phyloP scores from a whole-genome alignment of 1,140 invertebrate genomes.

The Drosophila fuyamai region DNA sequence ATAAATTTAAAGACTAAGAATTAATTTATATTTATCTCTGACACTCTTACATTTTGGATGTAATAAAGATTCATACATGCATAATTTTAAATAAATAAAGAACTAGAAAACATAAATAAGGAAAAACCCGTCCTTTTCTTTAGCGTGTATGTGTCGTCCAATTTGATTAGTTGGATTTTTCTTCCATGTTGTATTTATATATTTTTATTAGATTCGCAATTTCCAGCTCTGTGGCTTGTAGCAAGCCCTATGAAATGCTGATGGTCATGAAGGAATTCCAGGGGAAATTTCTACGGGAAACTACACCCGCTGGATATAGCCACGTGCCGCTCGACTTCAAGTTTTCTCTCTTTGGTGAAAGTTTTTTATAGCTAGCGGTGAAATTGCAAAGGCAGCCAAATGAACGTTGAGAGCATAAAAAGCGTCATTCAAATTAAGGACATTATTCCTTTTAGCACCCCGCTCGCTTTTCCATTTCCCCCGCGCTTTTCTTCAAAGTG shows the following conservation, averaged over 20 bases:
- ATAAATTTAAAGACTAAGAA: background rate
- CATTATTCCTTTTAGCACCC: slow-evolving; percentile 44
- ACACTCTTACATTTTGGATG: too few species aligned
- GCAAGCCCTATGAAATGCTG: slow-evolving; percentile 21
- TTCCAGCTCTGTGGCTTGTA: slow-evolving; percentile 39
- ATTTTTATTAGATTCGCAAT: slow-evolving; percentile 72
- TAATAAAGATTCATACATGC: too few species aligned
- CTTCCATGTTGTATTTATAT: slow-evolving; percentile 46
- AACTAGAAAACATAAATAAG: too few species aligned
- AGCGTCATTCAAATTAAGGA: slow-evolving; percentile 76
- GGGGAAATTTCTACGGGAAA: slow-evolving; percentile 24
- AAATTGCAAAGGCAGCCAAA: slow-evolving; percentile 29
- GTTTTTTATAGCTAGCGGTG: slow-evolving; percentile 54
- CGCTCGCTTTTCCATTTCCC: background rate
- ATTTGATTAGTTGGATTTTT: slow-evolving; percentile 43
- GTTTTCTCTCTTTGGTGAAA: slow-evolving; percentile 37
- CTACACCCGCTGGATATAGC: slow-evolving; percentile 30
- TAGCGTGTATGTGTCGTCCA: slow-evolving; percentile 8
- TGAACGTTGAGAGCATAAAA: slow-evolving; percentile 61
- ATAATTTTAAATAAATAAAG: too few species aligned
- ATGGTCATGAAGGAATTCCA: slow-evolving; percentile 7
- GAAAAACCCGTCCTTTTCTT: background rate
- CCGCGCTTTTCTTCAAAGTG: slow-evolving; percentile 18
- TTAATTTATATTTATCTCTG: too few species aligned
- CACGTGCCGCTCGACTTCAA: slow-evolving; percentile 40